Conservation (phyloP, 2,888 invertebrate genomes). For the Germaria angustata region DNA sequence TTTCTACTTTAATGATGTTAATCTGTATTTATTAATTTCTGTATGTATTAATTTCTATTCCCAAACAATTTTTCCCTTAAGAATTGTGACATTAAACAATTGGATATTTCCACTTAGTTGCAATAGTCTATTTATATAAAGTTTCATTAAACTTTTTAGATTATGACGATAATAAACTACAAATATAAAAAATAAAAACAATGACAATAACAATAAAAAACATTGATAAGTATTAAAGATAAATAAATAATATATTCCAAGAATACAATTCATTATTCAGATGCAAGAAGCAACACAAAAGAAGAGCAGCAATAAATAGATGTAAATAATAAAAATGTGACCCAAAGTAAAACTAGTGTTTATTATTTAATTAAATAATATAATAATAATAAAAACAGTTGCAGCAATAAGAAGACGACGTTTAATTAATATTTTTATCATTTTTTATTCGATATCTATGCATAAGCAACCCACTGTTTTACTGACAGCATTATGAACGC, state of each 20-base stretch:
- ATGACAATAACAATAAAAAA: slow-evolving; percentile 2
- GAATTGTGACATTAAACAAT: slow-evolving; percentile 20
- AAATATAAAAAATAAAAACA: not conserved
- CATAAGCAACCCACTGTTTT: not conserved
- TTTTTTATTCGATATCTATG: not conserved
- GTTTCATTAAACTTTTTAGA: slow-evolving; percentile 37
- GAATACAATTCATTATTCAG: not conserved
- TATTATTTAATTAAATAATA: slow-evolving; percentile 23
- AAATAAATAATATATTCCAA: slow-evolving; percentile 1
- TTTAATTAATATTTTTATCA: slow-evolving; percentile 26
- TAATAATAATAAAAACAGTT: not conserved
- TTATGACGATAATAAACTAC: slow-evolving; percentile 32
- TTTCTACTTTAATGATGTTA: too few species aligned
- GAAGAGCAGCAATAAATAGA: not conserved
- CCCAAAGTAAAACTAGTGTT: not conserved
- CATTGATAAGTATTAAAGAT: slow-evolving; percentile 12
- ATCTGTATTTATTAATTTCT: too few species aligned
- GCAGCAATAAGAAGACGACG: not conserved
- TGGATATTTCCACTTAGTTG: not conserved
- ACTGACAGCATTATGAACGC: not conserved
- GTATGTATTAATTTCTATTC: not conserved
- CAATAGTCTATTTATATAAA: not conserved
- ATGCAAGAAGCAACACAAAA: not conserved
- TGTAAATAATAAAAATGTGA: not conserved
- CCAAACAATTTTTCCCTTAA: not conserved